phyloP scores from a whole-genome alignment of 2,113 vertebrate genomes.

The Tautogolabrus adspersus region DNA sequence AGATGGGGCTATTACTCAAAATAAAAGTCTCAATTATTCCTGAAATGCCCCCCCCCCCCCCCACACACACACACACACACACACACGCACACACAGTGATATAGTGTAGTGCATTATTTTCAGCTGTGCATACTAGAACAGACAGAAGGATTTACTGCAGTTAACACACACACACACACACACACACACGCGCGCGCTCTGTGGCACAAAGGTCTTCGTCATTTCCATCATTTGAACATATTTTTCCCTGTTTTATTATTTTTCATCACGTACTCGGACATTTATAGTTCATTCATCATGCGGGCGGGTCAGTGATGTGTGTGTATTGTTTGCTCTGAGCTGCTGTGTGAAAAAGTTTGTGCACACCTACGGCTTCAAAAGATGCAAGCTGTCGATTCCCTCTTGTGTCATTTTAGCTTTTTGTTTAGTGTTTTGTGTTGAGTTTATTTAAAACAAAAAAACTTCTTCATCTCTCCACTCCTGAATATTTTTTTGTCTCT shows the following conservation, averaged over 20 bases:
- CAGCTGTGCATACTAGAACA: slow-evolving; percentile 8
- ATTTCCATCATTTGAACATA: slow-evolving; percentile 46
- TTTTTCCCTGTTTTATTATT: slow-evolving; percentile 51
- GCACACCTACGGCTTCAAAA: not conserved
- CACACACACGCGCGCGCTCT: not conserved
- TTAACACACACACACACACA: not conserved
- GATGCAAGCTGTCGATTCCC: too few relatives aligned
- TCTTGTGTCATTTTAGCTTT: too few relatives aligned
- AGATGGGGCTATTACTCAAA: slow-evolving; percentile 61
- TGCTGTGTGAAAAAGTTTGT: not conserved
- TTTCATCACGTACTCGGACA: slow-evolving; percentile 36
- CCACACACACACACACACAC: slow-evolving; percentile 7
- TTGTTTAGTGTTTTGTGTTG: too few relatives aligned
- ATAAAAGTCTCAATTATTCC: slow-evolving; percentile 55
- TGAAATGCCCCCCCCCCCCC: slow-evolving; percentile 21
- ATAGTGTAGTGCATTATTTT: slow-evolving; percentile 20
- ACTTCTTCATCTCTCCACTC: too few relatives aligned
- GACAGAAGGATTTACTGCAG: slow-evolving; percentile 16
- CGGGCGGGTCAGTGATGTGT: not conserved
- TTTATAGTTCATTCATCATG: slow-evolving; percentile 46
- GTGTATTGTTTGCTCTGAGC: slow-evolving; percentile 5
- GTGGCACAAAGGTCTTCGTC: slow-evolving; percentile 10
- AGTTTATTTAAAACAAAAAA: too few relatives aligned
- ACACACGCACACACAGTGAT: not conserved
- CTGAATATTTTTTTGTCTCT: too few relatives aligned